phyloP scores from a whole-genome alignment of 2,888 invertebrate species.

The Cyclophora punctaria region DNA sequence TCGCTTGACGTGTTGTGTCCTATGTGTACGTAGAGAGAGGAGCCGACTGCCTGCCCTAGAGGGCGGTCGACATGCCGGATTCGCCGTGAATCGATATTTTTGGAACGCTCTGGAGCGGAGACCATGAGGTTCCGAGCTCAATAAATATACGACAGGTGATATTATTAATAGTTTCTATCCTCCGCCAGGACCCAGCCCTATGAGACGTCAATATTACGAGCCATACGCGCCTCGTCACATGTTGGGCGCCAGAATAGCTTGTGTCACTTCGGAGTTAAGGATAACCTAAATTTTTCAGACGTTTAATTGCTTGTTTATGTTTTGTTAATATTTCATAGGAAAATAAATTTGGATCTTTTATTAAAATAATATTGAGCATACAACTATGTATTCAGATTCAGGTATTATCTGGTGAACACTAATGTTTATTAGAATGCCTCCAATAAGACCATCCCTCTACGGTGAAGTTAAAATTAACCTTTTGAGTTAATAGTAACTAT shows the following conservation, averaged over 20 bases:
- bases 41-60: constrained; percentile 70
- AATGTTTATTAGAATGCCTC: too few species aligned
- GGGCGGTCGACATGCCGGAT: constrained; percentile 74
- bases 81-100: constrained; percentile 74
- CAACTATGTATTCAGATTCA: too few species aligned
- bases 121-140: constrained; percentile 66
- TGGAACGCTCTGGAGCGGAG: constrained; percentile 66
- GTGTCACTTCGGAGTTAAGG: constrained; percentile 1
- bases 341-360: too few species aligned
- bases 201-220: constrained; percentile 15
- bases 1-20: constrained; percentile 72
- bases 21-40: constrained; percentile 71
- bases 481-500: too few species aligned
- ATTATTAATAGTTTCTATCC: constrained; percentile 36
- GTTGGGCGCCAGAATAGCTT: constrained; percentile 37
- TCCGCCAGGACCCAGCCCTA: constrained; percentile 20
- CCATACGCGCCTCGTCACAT: constrained; percentile 25
- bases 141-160: constrained; percentile 66
- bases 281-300: too few species aligned
- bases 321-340: too few species aligned
- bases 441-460: too few species aligned
- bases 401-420: too few species aligned
- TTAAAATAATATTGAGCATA: too few species aligned
- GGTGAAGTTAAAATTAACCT: too few species aligned
- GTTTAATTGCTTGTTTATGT: too few species aligned